Base-by-base conservation (phyloP, 2,113 vertebrate genomes). In the Oryzias celebensis region DNA sequence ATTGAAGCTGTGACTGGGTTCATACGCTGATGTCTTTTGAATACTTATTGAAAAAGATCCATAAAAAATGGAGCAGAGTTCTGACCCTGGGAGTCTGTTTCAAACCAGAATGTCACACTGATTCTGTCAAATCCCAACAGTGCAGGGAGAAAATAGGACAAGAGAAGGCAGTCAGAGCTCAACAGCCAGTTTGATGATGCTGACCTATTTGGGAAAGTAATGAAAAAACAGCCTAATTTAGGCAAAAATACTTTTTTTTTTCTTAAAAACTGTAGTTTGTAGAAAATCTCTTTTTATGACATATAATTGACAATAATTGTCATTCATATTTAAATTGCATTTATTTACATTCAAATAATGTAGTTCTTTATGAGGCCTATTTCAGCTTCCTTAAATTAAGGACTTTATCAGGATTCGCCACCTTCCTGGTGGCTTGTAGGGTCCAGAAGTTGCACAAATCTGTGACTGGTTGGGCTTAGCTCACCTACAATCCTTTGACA, bases 101-200 rank as follows among this genome's bases (percentile, higher is more conserved):
- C 52, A 59, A 71, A 74, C 73, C 75, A 59, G 47, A 62, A 63
- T 71, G 84, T 85, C 82, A 71, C 47, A 62, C 14, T 53, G 58
- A 73, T 78, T 85, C 76, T 58, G 80, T 84, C 82, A 82, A 52
- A 47, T 68, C 50, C 51, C n/a, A 65, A 55, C 65, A 23, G 24
- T 76, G 68, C 58, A 18, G 65, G n/a, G 58, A 75, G 64, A 56
- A 75, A 77, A 64, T 63, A 65, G 75, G 81, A 69, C 62, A 64
- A 58, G 52, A 47, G 66, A 3, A 58, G 62, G 24, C 64, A 60
- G 76, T 71, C 70, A 14, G 56, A 68, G 52, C 58, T 6, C 72
- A 52, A 77, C 36, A 77, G 83, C 57, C 80, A 84, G 64, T 55
- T 58, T 41, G 47, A 55, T 18, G 31, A 62, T 67, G 44, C 7